A percentile compares a stretch with the other conserved stretches of the same genome.
These are phyloP conservation scores for Pocillopora verrucosa DNA, from an alignment of 64 coral and sea anemone genomes.

Conservation along the genomic window DNA sequence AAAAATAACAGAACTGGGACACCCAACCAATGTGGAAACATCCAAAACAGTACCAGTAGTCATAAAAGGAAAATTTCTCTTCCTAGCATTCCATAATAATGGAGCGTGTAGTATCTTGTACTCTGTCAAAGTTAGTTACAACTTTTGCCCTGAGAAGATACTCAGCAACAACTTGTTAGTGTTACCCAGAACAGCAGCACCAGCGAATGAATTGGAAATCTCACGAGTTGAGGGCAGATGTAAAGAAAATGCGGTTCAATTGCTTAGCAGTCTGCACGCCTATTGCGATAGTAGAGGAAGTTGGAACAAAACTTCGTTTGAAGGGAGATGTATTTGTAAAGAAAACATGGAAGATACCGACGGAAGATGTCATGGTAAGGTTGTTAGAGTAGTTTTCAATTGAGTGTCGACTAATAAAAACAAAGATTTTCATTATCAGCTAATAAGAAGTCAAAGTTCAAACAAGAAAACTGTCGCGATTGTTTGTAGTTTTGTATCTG, in stretches of 20 bases:
- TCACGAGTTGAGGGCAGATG: neutral
- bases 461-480: too few species aligned
- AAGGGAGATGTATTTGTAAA: slow-evolving; percentile 2
- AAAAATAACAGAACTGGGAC: neutral
- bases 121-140: neutral
- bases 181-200: neutral
- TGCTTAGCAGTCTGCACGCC: neutral
- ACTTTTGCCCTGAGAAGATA: neutral
- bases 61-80: neutral
- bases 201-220: neutral
- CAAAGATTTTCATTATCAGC: too few species aligned
- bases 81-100: neutral
- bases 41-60: neutral
- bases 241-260: neutral
- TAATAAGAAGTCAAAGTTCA: too few species aligned
- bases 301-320: neutral
- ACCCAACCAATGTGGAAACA: neutral
- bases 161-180: neutral
- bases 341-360: neutral
- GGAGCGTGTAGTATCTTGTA: neutral
- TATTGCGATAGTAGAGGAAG: neutral
- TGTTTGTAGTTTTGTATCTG: too few species aligned
- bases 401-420: too few species aligned
- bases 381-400: neutral
- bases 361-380: neutral